A percentile compares a stretch with the other conserved stretches of the same genome.
Evolutionary conservation across 2,888 invertebrate species (phyloP).

Genomic region (Andrena chrysosceles): DNA sequence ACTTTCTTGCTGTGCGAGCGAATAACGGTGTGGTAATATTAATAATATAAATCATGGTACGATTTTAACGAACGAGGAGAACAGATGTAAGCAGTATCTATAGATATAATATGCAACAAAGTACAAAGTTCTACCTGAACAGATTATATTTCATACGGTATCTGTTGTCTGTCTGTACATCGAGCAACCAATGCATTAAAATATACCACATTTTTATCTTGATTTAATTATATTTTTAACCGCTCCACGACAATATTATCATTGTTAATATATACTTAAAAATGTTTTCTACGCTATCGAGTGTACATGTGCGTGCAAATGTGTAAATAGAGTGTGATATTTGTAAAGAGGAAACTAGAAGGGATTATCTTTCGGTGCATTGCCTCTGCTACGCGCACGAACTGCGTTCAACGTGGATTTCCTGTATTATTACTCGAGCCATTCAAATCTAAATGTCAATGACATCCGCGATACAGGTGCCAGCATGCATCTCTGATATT

Average conservation of each 20-base stretch:
- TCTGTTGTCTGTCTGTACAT: conserved; percentile 70
- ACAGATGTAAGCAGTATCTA: conserved; percentile 54
- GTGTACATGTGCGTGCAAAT: background rate
- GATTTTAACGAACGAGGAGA: conserved; percentile 44
- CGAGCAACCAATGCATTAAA: conserved; percentile 60
- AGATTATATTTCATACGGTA: conserved; percentile 67
- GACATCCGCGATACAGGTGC: conserved; percentile 74
- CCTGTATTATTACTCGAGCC: conserved; percentile 41
- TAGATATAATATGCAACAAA: conserved; percentile 60
- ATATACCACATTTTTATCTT: conserved; percentile 65
- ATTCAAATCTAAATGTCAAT: conserved; percentile 52
- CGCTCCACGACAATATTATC: conserved; percentile 52
- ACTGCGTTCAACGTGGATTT: conserved; percentile 4
- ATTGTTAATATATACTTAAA: conserved; percentile 17
- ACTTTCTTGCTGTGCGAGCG: conserved; percentile 51
- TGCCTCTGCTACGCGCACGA: conserved; percentile 16
- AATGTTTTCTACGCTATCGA: conserved; percentile 13
- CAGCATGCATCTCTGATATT: conserved; percentile 73
- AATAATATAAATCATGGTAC: conserved; percentile 37
- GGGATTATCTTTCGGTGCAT: background rate
- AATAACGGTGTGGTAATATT: conserved; percentile 26
- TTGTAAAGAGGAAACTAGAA: background rate
- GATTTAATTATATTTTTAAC: conserved; percentile 59
- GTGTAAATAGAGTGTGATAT: conserved; percentile 4
- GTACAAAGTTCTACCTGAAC: conserved; percentile 70